Evolutionary conservation across 2,888 invertebrate genomes (phyloP).

Genomic region (Limnephilus auricula): DNA sequence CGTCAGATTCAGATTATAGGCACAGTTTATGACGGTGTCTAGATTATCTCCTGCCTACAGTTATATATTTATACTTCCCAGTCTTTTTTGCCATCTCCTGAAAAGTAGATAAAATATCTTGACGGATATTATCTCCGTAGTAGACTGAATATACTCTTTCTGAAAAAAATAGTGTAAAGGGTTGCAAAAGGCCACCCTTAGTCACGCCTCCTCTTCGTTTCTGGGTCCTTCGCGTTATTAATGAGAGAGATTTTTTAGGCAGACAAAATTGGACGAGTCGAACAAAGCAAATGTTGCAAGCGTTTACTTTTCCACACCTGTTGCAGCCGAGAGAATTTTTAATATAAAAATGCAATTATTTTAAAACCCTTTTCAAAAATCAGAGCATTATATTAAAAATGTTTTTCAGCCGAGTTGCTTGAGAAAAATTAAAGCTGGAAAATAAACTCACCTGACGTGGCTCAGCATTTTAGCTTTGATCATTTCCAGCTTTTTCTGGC

Average conservation of each 20-base stretch:
- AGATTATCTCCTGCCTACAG: background rate
- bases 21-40: background rate
- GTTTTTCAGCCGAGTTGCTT: background rate
- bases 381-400: background rate
- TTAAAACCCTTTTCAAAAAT: background rate
- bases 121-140: background rate
- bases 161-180: background rate
- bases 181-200: background rate
- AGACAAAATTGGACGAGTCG: constrained; percentile 2
- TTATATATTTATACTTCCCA: background rate
- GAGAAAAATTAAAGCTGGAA: background rate
- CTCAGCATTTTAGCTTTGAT: background rate
- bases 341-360: constrained; percentile 24
- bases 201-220: background rate
- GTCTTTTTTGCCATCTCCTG: background rate
- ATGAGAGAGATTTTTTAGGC: constrained; percentile 29
- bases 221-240: constrained; percentile 1
- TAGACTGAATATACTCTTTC: background rate
- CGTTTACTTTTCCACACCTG: constrained; percentile 2
- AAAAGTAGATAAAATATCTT: background rate
- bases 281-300: background rate
- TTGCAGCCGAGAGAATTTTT: background rate
- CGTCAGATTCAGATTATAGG: background rate
- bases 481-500: background rate
- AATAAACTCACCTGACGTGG: background rate